Evolutionary conservation across 64 coral and sea anemone species (phyloP).

Genomic region (Hydrozoanthus tunicans): DNA sequence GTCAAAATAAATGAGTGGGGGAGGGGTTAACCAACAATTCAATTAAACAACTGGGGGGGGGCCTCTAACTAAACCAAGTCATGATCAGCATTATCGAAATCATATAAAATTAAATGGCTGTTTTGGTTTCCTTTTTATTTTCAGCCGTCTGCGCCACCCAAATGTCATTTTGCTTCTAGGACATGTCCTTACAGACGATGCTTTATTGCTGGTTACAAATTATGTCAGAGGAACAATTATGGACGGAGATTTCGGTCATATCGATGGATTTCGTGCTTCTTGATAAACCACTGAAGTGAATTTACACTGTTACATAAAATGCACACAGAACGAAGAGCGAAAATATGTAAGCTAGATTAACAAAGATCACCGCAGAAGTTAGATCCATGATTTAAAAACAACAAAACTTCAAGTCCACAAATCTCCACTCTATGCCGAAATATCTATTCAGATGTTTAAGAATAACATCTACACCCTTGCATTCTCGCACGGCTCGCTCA

Average conservation of each 20-base stretch:
- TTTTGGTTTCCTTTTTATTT: not conserved
- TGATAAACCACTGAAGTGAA: not conserved
- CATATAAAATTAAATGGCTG: too few species aligned
- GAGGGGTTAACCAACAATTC: too few species aligned
- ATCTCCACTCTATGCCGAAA: not conserved
- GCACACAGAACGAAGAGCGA: not conserved
- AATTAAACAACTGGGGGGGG: too few species aligned
- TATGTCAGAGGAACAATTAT: slow-evolving; percentile 4
- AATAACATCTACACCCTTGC: not conserved
- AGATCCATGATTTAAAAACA: slow-evolving; percentile 6
- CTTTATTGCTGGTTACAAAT: not conserved
- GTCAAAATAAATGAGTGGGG: too few species aligned
- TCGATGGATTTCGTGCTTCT: not conserved
- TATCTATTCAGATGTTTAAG: not conserved
- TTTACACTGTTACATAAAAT: not conserved
- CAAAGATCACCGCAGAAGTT: not conserved
- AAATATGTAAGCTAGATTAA: not conserved
- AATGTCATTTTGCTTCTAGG: slow-evolving; percentile 1
- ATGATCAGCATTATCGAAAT: too few species aligned
- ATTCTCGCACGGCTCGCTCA: not conserved
- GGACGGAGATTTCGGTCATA: not conserved
- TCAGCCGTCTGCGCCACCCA: slow-evolving; percentile 22
- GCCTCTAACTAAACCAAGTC: too few species aligned
- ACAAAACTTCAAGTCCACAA: not conserved
- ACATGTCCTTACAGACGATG: not conserved